These are phyloP conservation scores for Deroptyus accipitrinus DNA, from an alignment of 2,113 vertebrate species.

Conservation along the genomic window DNA sequence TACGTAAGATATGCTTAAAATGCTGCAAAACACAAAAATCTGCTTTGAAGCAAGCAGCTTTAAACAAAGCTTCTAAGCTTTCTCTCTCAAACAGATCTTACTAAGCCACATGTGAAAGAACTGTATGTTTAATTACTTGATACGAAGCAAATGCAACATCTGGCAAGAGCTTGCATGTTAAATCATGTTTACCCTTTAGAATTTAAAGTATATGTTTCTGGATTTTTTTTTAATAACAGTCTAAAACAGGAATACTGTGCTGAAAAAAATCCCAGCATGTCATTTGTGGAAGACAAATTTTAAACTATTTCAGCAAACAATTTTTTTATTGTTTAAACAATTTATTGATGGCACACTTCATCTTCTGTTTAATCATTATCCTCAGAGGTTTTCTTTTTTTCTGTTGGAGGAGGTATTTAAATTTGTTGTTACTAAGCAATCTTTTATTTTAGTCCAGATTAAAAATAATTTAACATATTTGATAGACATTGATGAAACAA, in stretches of 20 bases:
- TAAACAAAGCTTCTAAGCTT: conserved; percentile 63
- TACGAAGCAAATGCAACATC: conserved; percentile 53
- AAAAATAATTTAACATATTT: background rate
- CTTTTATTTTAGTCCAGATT: background rate
- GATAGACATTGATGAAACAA: background rate
- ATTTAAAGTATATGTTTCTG: conserved; percentile 23
- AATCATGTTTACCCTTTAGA: conserved; percentile 39
- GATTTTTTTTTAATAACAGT: background rate
- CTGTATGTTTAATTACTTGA: conserved; percentile 61
- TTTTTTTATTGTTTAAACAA: background rate
- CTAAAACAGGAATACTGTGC: background rate
- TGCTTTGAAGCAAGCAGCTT: conserved; percentile 65
- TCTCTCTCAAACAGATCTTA: conserved; percentile 42
- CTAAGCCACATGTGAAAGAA: conserved; percentile 41
- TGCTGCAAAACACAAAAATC: conserved; percentile 45
- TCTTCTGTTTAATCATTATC: background rate
- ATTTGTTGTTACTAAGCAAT: background rate
- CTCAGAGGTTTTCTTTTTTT: background rate
- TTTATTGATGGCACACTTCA: background rate
- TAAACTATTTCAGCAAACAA: background rate
- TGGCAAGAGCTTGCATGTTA: conserved; percentile 49
- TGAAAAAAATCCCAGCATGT: background rate
- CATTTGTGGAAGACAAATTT: background rate
- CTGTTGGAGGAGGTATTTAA: background rate
- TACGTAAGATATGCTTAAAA: conserved; percentile 26